Evolutionary conservation across 2,888 invertebrate genomes (phyloP).

Genomic region (Crematogaster levior): DNA sequence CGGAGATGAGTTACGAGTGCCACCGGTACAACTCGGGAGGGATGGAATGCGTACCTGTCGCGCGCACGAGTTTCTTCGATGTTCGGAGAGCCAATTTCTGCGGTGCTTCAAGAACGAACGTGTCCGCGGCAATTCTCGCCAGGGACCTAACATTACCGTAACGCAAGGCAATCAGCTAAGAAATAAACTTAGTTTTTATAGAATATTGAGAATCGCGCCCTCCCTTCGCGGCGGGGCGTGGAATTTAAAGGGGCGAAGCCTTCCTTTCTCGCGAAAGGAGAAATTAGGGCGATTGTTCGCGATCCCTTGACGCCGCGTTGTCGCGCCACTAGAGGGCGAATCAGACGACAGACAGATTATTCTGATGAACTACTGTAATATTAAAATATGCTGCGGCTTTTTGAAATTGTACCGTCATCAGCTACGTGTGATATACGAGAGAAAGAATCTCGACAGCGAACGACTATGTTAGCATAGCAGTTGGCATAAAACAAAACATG

Average conservation of each 20-base stretch:
- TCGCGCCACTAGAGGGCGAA: conserved; percentile 8
- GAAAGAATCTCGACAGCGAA: background rate
- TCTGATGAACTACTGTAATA: background rate
- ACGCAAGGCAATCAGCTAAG: conserved; percentile 86
- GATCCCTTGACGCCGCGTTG: conserved; percentile 32
- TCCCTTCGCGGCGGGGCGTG: conserved; percentile 61
- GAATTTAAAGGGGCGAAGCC: conserved; percentile 65
- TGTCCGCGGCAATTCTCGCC: conserved; percentile 67
- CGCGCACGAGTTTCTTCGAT: background rate
- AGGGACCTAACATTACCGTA: conserved; percentile 82
- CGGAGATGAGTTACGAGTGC: background rate
- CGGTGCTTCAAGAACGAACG: background rate
- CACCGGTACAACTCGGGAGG: background rate
- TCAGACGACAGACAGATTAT: conserved; percentile 36
- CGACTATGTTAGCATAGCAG: background rate
- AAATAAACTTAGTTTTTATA: conserved; percentile 86
- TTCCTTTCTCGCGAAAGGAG: conserved; percentile 61
- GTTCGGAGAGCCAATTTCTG: background rate
- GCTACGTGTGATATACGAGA: background rate
- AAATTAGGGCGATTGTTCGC: conserved; percentile 54
- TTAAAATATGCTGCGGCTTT: background rate
- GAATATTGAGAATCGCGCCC: conserved; percentile 83
- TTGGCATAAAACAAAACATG: background rate
- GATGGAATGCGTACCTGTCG: background rate
- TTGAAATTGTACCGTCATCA: background rate